Conservation (phyloP, 1,140 invertebrate genomes). For the Octopus sinensis region DNA sequence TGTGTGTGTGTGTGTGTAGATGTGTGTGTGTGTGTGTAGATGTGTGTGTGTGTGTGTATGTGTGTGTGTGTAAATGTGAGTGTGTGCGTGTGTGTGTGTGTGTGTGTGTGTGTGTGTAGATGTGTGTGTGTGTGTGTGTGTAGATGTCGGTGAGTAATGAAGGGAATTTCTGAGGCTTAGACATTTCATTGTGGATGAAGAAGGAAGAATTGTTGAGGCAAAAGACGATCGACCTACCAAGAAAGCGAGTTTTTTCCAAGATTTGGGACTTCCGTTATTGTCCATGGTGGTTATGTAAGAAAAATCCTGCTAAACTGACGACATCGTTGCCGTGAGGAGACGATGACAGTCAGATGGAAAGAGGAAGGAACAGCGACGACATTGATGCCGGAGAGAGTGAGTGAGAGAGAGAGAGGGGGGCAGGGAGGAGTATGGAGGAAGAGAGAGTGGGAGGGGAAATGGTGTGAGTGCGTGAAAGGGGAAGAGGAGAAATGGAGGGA, state of each 20-base stretch:
- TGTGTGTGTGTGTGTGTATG: too few species aligned
- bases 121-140: too few species aligned
- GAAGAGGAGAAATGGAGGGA: background rate
- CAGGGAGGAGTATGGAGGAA: background rate
- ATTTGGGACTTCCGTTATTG: conserved; percentile 1
- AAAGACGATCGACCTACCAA: conserved; percentile 1
- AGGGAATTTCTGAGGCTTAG: too few species aligned
- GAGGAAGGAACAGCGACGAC: background rate
- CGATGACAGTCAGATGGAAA: background rate
- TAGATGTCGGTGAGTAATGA: too few species aligned
- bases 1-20: too few species aligned
- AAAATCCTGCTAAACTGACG: background rate
- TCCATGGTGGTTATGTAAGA: background rate
- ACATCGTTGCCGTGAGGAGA: background rate
- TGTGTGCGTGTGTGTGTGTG: too few species aligned
- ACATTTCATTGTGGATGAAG: too few species aligned
- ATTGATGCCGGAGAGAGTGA: background rate
- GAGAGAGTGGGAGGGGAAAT: conserved; percentile 3
- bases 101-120: too few species aligned
- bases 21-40: too few species aligned
- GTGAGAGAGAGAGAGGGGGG: background rate
- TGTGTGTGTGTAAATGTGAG: too few species aligned
- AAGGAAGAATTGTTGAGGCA: background rate
- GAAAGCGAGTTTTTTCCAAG: background rate
- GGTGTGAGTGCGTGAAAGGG: background rate